These are phyloP conservation scores for Anarhynchus alexandrinus DNA, from an alignment of 2,113 vertebrate species.

Conservation along the genomic window DNA sequence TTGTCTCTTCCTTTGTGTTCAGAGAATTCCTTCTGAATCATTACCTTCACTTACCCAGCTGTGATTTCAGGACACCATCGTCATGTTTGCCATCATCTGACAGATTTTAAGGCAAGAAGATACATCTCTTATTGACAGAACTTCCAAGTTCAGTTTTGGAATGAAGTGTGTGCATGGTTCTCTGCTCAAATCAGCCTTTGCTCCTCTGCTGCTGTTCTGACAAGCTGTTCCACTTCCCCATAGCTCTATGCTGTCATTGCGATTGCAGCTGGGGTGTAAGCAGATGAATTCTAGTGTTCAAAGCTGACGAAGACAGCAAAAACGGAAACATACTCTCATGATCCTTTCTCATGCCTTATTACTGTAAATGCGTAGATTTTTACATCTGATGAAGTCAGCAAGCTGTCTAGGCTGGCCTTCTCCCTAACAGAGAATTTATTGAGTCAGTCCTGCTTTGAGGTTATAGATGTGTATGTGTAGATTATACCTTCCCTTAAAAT, in stretches of 20 bases:
- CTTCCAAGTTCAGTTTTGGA: not conserved
- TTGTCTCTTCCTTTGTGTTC: not conserved
- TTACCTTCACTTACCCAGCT: not conserved
- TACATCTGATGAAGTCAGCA: not conserved
- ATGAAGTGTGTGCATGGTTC: not conserved
- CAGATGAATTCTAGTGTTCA: not conserved
- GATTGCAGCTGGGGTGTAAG: not conserved
- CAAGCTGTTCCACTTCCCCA: not conserved
- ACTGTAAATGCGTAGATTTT: not conserved
- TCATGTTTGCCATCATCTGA: not conserved
- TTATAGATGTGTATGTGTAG: not conserved
- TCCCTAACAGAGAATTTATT: not conserved
- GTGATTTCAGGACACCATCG: not conserved
- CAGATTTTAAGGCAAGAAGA: not conserved
- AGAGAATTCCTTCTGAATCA: not conserved
- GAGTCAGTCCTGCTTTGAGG: not conserved
- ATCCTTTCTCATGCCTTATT: not conserved
- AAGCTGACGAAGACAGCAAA: not conserved
- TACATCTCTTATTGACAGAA: not conserved
- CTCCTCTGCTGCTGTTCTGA: not conserved
- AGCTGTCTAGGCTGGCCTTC: not conserved
- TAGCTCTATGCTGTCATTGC: not conserved
- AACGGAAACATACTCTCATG: not conserved
- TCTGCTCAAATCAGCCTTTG: not conserved
- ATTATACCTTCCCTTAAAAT: not conserved